Percentiles rank a stretch among this genome's conserved stretches.
phyloP scores from a whole-genome alignment of 1,140 invertebrate species.

The Neodiprion lecontei region DNA sequence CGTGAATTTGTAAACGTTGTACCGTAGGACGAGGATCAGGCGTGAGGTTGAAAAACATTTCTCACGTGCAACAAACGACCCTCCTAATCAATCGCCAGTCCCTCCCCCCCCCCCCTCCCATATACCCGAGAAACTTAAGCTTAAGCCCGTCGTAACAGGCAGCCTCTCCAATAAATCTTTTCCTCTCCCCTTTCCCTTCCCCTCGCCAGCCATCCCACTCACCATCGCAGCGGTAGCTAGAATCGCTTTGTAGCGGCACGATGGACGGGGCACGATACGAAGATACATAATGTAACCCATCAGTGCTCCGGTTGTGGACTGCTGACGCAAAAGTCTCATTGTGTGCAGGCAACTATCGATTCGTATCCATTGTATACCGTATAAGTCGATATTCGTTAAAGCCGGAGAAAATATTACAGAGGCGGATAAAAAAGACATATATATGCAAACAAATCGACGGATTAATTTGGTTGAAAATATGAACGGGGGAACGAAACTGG shows the following conservation, averaged over 20 bases:
- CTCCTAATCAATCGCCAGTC: slow-evolving; percentile 58
- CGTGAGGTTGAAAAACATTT: background rate
- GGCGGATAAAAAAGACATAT: no score
- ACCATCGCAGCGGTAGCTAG: background rate
- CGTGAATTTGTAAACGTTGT: no score
- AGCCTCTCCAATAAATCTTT: slow-evolving; percentile 48
- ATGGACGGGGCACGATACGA: background rate
- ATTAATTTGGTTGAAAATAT: no score
- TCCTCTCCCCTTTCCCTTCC: background rate
- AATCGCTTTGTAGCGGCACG: background rate
- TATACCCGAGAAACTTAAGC: slow-evolving; percentile 32
- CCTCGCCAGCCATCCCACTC: no score
- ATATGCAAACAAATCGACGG: no score
- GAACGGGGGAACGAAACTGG: no score
- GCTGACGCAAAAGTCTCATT: no score
- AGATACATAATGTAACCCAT: slow-evolving; percentile 17
- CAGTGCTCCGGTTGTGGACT: slow-evolving; percentile 26
- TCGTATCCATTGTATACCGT: no score
- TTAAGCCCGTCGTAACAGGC: slow-evolving; percentile 43
- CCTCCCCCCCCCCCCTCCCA: slow-evolving; percentile 18
- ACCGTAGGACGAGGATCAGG: no score
- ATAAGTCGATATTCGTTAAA: no score
- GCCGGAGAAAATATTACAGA: no score
- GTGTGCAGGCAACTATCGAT: no score
- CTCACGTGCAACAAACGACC: slow-evolving; percentile 30